Evolutionary conservation across 2,113 vertebrate genomes (phyloP).

Genomic region (Trachemys scripta): DNA sequence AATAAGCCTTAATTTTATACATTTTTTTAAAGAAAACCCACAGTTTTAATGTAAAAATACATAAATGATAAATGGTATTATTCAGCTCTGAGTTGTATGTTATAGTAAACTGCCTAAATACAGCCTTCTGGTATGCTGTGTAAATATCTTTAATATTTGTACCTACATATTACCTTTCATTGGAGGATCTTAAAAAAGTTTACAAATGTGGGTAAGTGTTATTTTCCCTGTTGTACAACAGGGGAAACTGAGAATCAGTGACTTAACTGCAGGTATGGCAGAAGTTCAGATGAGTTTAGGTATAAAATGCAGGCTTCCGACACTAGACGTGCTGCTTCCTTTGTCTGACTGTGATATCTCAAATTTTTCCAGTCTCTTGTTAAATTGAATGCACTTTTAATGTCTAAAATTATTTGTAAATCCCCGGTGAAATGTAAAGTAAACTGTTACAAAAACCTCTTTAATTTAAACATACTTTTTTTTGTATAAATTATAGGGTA

Average conservation of each 20-base stretch:
- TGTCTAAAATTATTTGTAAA: background rate
- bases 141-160: background rate
- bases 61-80: background rate
- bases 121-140: background rate
- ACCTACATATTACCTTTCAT: fast-evolving
- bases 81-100: fast-evolving
- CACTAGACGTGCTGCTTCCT: background rate
- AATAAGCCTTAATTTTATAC: background rate
- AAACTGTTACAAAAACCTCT: background rate
- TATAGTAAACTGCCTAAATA: background rate
- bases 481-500: conserved; percentile 11
- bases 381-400: background rate
- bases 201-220: background rate
- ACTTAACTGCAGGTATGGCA: background rate
- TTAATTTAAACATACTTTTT: background rate
- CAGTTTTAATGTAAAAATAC: background rate
- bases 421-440: background rate
- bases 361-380: background rate
- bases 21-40: background rate
- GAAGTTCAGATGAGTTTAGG: background rate
- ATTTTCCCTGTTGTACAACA: background rate
- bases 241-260: background rate
- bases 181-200: background rate
- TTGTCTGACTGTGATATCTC: background rate
- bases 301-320: background rate